Conservation (phyloP, 2,113 vertebrate genomes). For the Lagenorhynchus albirostris region DNA sequence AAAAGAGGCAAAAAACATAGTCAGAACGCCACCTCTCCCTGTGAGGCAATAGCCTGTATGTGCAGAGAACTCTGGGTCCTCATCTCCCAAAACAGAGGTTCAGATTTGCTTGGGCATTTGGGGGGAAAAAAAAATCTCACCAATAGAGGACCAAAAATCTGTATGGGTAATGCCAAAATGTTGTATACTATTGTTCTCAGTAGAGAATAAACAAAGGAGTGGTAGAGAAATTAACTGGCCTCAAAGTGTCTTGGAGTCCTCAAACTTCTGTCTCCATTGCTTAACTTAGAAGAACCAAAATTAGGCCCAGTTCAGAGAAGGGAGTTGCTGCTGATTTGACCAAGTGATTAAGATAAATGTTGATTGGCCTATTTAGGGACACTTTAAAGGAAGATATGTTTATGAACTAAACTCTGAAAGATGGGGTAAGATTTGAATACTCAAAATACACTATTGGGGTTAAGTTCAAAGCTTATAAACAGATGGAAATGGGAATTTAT, state of each 20-base stretch:
- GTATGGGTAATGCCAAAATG: not conserved
- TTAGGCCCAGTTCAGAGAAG: not conserved
- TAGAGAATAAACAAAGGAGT: not conserved
- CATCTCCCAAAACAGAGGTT: not conserved
- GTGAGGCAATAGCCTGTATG: not conserved
- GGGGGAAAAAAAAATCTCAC: not conserved
- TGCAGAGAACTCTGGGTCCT: not conserved
- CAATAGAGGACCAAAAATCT: not conserved
- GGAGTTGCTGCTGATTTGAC: not conserved
- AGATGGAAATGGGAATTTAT: not conserved
- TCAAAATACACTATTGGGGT: not conserved
- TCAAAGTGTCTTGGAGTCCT: not conserved
- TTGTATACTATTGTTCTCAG: not conserved
- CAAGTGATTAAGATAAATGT: not conserved
- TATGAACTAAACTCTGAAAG: not conserved
- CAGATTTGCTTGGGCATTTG: not conserved
- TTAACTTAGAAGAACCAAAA: not conserved
- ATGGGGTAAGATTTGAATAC: not conserved
- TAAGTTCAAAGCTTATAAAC: not conserved
- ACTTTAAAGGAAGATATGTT: not conserved
- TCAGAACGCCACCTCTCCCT: not conserved
- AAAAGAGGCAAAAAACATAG: not conserved
- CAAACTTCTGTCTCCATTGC: not conserved
- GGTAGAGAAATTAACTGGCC: not conserved
- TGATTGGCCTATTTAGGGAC: not conserved